Evolutionary conservation across 2,113 vertebrate species (phyloP), one percentile per base, ranked within the genome.

Genomic region (Clarias batrachus): DNA sequence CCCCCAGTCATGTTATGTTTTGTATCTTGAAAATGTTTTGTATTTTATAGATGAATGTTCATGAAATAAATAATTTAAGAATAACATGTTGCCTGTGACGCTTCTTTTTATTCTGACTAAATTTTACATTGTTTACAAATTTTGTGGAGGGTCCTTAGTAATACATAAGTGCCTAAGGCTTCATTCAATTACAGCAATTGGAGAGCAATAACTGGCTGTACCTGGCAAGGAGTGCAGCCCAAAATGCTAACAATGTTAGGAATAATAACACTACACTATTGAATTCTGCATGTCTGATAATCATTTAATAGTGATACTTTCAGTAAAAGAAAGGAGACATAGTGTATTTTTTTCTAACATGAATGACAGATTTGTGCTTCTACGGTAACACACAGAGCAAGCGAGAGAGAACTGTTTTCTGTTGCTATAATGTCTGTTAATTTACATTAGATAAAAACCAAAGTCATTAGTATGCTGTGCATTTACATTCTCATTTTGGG

Each of bases 21-120:
- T 80, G 37, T 2, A 25, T 37, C 30, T 62, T 62, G 13, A 56
- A 81, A 62, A 62, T 62, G 3, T 80, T 80, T 30, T 79, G 77
- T 79, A 59, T 79, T 79, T 54, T 79, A 57, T 21, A 79, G 16
- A 59, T 79, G 77, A 79, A 57, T 79, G n/a, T 79, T 57, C 23
- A 13, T 30, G 1, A 30, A 79, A 79, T 79, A 79, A 59, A 79
- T 60, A 59, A 78, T 77, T 54, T 30, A 54, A 57, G 54, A 56
- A 12, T 57, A 17, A 57, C 4, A 6, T 33, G 19, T 59, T 79
- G 14, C n/a, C 56, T 17, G 14, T 25, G 19, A 17, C 5, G 17
- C 25, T 11, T 21, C 3, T 79, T 33, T 11, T 59, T 57, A 27
- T 56, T 14, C 6, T 74, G 37, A 25, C 19, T 3, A 19, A 21